phyloP scores from a whole-genome alignment of 2,113 vertebrate species.

The Donacobius atricapilla region DNA sequence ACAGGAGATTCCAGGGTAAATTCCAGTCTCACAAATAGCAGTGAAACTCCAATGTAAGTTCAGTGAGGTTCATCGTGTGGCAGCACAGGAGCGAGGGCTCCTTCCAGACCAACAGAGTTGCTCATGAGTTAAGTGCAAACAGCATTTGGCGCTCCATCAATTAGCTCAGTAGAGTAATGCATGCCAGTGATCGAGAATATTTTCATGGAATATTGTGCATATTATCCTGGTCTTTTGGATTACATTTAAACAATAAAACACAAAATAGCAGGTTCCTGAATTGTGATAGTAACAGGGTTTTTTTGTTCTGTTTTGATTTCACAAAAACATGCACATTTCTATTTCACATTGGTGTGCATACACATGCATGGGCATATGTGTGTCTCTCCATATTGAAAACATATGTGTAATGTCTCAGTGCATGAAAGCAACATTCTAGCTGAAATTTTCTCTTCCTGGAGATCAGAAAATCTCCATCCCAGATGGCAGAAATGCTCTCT shows the following conservation, averaged over 20 bases:
- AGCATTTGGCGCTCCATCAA: not conserved
- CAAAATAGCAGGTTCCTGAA: not conserved
- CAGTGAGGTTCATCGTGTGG: not conserved
- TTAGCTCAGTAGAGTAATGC: not conserved
- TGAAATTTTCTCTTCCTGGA: not conserved
- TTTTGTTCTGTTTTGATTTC: not conserved
- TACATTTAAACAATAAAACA: not conserved
- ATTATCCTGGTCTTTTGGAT: not conserved
- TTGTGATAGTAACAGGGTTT: not conserved
- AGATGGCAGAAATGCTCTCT: not conserved
- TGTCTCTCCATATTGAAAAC: not conserved
- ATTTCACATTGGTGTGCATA: not conserved
- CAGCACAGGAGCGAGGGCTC: not conserved
- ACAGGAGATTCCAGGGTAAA: not conserved
- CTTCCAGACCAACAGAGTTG: accelerated
- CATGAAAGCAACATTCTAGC: not conserved
- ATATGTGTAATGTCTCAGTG: not conserved
- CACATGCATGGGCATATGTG: not conserved
- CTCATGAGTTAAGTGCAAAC: not conserved
- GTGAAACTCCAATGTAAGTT: not conserved
- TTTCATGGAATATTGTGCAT: not conserved
- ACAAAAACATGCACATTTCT: not conserved
- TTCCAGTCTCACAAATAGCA: not conserved
- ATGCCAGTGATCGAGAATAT: not conserved
- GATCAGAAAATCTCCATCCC: not conserved